Base-by-base conservation (phyloP, 2,113 vertebrate genomes). In the Lagenorhynchus albirostris region DNA sequence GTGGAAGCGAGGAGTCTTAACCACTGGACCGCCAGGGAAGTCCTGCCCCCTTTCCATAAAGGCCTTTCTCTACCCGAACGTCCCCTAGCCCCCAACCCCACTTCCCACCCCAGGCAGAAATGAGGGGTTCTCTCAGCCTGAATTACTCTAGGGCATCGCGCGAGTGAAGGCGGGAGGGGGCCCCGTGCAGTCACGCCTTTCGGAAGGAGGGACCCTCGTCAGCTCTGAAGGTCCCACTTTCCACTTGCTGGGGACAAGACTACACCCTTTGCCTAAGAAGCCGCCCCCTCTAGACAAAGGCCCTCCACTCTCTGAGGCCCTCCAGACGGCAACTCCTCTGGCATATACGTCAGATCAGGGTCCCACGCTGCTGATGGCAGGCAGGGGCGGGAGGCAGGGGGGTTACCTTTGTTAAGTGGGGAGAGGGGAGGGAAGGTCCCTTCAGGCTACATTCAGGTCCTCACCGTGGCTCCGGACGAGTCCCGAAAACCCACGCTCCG, bases 321-420 rank as follows among this genome's bases (percentile, higher is more conserved):
- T 44, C 29, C 3, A 1, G 0, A 5, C 21, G 15, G 67, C 74
- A 53, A 90, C 14, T 13, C 7, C n/a, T 67, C 1, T 0, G 17
- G 18, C 4, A 21, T 9, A 38, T 1, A 36, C 20, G 10, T 44
- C 12, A 47, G 53, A 25, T 38, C 31, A 13, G n/a, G 21, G 25
- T 0, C 31, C 8, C 65, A 67, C 29, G 31, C 62, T 29, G 62
- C 62, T 9, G 18, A 21, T 23, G 47, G 47, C 47, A 50, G 13
- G 47, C 47, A 47, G 47, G 47, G 47, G 11, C 47, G 47, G 47
- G 47, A 44, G 44, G 44, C 44, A 8, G 44, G 44, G 44, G 44
- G 44, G 44, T 44, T 9, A 44, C 44, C 44, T 44, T 10, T 44
- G 10, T 47, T 11, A 47, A 11, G 47, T 11, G 47, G 44, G 47